phyloP scores from a whole-genome alignment of 1,140 invertebrate species.

The Caenorhabditis remanei region DNA sequence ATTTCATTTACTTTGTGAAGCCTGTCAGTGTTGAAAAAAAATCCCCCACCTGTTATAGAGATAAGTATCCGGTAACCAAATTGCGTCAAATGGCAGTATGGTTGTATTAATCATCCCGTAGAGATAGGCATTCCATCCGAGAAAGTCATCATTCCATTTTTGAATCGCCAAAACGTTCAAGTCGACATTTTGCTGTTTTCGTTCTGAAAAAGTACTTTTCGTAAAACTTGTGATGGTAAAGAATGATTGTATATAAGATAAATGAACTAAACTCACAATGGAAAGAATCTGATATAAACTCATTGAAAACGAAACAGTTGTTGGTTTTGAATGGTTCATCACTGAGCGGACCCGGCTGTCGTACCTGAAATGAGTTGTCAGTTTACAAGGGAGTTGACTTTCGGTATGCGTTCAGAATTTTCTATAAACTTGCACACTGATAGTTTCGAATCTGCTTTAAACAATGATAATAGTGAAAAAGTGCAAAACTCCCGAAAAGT shows the following conservation, averaged over 20 bases:
- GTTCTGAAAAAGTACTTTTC: slow-evolving; percentile 71
- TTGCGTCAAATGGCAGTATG: slow-evolving; percentile 74
- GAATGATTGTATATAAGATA: too few species aligned
- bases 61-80: slow-evolving; percentile 76
- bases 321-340: slow-evolving; percentile 73
- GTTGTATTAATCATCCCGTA: slow-evolving; percentile 76
- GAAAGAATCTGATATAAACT: slow-evolving; percentile 77
- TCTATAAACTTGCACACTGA: too few species aligned
- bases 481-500: too few species aligned
- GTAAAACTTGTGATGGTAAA: too few species aligned
- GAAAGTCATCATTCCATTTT: slow-evolving; percentile 77
- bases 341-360: slow-evolving; percentile 75
- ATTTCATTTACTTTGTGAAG: not conserved
- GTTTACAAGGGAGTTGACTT: too few species aligned
- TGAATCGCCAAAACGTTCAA: slow-evolving; percentile 77
- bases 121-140: slow-evolving; percentile 71
- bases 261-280: slow-evolving; percentile 69
- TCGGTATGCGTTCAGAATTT: too few species aligned
- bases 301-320: slow-evolving; percentile 75
- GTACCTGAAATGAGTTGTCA: slow-evolving; percentile 65
- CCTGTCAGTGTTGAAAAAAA: too few species aligned
- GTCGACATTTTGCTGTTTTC: slow-evolving; percentile 77
- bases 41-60: slow-evolving; percentile 72
- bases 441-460: too few species aligned
- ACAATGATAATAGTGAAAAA: too few species aligned